Evolutionary conservation across 2,888 invertebrate species (phyloP).

Genomic region (Tryphoninae sp.): DNA sequence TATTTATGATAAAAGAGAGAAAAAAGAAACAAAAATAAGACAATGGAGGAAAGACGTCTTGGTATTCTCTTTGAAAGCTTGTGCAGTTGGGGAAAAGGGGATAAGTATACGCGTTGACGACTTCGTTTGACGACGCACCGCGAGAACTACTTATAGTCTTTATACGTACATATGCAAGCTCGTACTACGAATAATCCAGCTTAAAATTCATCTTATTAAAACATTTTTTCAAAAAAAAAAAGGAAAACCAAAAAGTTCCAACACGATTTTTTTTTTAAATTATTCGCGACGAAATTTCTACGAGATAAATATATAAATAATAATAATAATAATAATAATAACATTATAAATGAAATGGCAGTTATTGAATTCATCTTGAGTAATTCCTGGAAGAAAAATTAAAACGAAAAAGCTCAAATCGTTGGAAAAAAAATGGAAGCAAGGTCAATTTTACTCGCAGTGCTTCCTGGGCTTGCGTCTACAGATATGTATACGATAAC

Average conservation of each 20-base stretch:
- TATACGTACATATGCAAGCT: not conserved
- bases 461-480: not conserved
- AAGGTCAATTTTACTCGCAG: not conserved
- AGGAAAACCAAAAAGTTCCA: no score
- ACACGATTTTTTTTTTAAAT: no score
- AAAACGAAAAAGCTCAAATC: not conserved
- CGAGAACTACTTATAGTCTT: constrained; percentile 20
- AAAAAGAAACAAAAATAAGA: not conserved
- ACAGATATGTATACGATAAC: constrained; percentile 16
- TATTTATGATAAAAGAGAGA: no score
- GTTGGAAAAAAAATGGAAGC: not conserved
- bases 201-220: not conserved
- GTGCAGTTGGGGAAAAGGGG: constrained; percentile 28
- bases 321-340: no score
- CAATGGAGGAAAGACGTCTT: constrained; percentile 3
- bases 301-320: no score
- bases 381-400: no score
- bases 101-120: constrained; percentile 58
- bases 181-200: not conserved
- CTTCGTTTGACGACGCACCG: constrained; percentile 51
- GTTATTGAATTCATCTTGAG: no score
- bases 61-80: constrained; percentile 35
- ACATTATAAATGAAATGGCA: no score
- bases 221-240: no score
- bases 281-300: no score